Base-by-base conservation (phyloP, 2,797 vertebrate genomes). In the Artibeus jamaicensis region DNA sequence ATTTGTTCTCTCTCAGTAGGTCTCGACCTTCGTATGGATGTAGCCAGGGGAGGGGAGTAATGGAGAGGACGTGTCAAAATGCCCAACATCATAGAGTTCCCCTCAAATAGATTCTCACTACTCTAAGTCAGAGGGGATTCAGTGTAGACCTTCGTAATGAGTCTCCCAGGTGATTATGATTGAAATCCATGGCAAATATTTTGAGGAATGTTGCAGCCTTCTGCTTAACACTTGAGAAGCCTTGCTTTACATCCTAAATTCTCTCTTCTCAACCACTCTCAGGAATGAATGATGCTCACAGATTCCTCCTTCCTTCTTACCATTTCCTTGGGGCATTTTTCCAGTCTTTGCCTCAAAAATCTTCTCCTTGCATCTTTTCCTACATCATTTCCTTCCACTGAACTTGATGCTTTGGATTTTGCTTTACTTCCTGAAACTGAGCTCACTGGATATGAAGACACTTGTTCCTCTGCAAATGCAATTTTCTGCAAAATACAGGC, bases 361-460 rank as follows among this genome's bases (percentile, higher is more conserved):
- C 22, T 83, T 92, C 44, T 78, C 16, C 19, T 87, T 55, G 15
- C 26, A 3, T 46, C 32, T 82, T 59, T 92, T n/a, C 24, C 21
- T 53, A 9, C 1, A 26, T n/a, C 67, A 77, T 77, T 86, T 95
- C 67, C 48, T 94, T 50, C 71, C 50, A 57, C 18, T 26, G 34
- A 29, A 73, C 48, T 65, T 62, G 53, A 39, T 37, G 6, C 24
- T 83, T 59, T 57, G 19, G 42, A 73, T 42, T 92, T 18, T 42
- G 59, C 57, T 86, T 94, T 89, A 93, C 76, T 95, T 96, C 59
- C 48, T 95, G 65, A 83, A 84, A 78, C 57, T 39, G 32, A 89
- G n/a, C 19, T 94, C 34, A 29, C 19, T 77, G 93, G 11, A 74
- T 37, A 32, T 15, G 37, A 79, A 74, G n/a, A 57, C 11, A 62